Percentiles rank a stretch among this genome's conserved stretches.
Conservation (phyloP, 2,113 vertebrate genomes). For the Malurus elegans region DNA sequence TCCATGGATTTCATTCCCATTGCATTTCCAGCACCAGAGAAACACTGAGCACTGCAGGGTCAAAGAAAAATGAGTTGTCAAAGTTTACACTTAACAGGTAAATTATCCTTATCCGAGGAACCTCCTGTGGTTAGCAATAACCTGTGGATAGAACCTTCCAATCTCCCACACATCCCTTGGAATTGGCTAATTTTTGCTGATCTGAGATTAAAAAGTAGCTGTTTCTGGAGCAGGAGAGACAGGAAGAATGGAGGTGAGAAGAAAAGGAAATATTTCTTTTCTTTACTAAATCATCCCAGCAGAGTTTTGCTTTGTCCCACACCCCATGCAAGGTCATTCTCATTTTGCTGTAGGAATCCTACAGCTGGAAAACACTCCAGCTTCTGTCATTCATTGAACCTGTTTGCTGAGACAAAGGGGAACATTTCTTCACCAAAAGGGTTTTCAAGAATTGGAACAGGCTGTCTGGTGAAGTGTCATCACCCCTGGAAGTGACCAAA, state of each 20-base stretch:
- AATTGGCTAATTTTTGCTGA: neutral
- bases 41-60: neutral
- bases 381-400: neutral
- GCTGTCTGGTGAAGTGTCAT: neutral
- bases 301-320: neutral
- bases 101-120: neutral
- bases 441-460: neutral
- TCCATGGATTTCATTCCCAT: neutral
- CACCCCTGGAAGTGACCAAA: neutral
- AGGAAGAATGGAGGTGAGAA: neutral
- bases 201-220: neutral
- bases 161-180: neutral
- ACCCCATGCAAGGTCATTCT: neutral
- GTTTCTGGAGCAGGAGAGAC: neutral
- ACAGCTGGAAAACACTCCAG: neutral
- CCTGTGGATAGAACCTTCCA: neutral
- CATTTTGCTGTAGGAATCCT: neutral
- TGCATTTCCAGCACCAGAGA: neutral
- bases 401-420: neutral
- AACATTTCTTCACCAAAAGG: neutral
- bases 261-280: neutral
- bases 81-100: neutral
- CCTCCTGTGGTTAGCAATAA: neutral
- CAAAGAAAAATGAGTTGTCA: neutral
- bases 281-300: neutral